phyloP scores from a whole-genome alignment of 2,888 invertebrate genomes.

The Lasioglossum oenotherae region DNA sequence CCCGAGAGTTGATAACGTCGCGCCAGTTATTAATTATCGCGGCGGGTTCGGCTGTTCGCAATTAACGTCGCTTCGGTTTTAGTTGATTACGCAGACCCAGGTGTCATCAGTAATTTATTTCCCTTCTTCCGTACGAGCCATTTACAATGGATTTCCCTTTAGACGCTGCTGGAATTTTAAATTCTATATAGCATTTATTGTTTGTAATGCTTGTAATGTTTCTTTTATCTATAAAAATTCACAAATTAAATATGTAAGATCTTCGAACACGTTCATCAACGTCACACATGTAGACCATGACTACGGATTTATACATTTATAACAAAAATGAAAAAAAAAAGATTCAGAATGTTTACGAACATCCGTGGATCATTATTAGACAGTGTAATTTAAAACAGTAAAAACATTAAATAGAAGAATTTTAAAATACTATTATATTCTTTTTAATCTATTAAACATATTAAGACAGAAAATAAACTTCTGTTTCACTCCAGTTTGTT shows the following conservation, averaged over 20 bases:
- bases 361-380: too few relatives aligned
- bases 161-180: background rate
- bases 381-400: too few relatives aligned
- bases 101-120: constrained; percentile 71
- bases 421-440: too few relatives aligned
- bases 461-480: too few relatives aligned
- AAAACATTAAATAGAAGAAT: too few relatives aligned
- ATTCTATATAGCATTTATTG: background rate
- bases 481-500: too few relatives aligned
- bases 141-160: constrained; percentile 41
- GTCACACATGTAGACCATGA: background rate
- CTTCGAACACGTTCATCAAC: background rate
- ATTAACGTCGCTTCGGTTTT: constrained; percentile 80
- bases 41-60: constrained; percentile 77
- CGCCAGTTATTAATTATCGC: constrained; percentile 78
- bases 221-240: background rate
- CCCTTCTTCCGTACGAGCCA: constrained; percentile 34
- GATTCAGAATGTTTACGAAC: too few relatives aligned
- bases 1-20: constrained; percentile 75
- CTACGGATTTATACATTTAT: background rate
- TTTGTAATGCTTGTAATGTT: background rate
- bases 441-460: too few relatives aligned
- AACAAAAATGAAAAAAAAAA: background rate
- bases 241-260: background rate
- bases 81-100: constrained; percentile 77